Evolutionary conservation across 1,140 invertebrate genomes (phyloP), one percentile per base, ranked within the genome.

Genomic region (Eriosoma lanigerum): DNA sequence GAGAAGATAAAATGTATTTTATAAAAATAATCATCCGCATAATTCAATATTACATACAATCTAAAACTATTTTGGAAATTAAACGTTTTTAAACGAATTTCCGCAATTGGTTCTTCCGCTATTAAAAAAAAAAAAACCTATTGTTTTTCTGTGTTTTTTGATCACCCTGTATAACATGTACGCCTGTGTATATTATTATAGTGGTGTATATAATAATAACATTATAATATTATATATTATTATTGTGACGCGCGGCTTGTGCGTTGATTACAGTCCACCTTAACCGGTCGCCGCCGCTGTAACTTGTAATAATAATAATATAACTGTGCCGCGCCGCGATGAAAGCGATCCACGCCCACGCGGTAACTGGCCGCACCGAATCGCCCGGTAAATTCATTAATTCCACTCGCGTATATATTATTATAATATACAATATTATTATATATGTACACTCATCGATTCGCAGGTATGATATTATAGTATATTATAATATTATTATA

Each of bases 331-430:
- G 73, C 29, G 50, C 54, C 29, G 50, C 73, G 73, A 46, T 76
- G 73, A 76, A 76, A 76, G 73, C 73, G 73, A 76, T 76, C 54
- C 73, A 76, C 73, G 73, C 73, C 73, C 73, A 76, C 73, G 73
- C 73, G 73, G 73, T 76, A 60, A 76, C 73, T 60, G 73, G 73
- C 73, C 73, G 54, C 29, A n/a, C 73, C 73, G 73, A 76, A 76
- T 76, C 73, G n/a, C 32, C 50, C 73, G 73, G 38, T 58, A 60
- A 76, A 75, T 75, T 75, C 52, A 75, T 75, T 60, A 60, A 76
- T 60, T 44, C 73, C 73, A 56, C 38, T 10, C 32, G 64, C 38
- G 3, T n/a, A n/a, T 32, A 6, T 21, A 38, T 52, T 15, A 38
- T 38, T 38, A 38, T 38, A 4, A 38, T 38, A 38, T 38, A 38